These are phyloP conservation scores for Chlorodrepanis virens DNA, from an alignment of 2,113 vertebrate genomes.

Conservation along the genomic window DNA sequence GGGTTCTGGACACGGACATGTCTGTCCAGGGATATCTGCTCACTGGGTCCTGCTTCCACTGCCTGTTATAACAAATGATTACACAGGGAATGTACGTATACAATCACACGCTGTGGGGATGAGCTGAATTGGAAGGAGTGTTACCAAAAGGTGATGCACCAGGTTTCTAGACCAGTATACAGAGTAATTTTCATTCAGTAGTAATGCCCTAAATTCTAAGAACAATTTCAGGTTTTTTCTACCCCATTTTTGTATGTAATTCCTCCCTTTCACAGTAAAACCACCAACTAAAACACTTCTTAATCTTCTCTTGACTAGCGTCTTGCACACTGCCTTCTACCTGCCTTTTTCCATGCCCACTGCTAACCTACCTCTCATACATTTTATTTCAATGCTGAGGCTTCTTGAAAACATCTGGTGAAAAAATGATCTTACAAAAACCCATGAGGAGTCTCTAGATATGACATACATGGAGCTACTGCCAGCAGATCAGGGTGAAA, in stretches of 20 bases:
- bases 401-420: not conserved
- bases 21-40: not conserved
- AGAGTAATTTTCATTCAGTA: not conserved
- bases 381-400: not conserved
- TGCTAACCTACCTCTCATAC: not conserved
- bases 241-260: not conserved
- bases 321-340: not conserved
- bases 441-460: not conserved
- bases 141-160: not conserved
- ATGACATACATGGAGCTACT: not conserved
- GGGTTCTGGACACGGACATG: not conserved
- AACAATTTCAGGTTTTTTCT: not conserved
- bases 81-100: not conserved
- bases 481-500: not conserved
- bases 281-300: not conserved
- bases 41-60: not conserved
- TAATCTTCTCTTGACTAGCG: not conserved
- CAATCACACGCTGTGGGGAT: not conserved
- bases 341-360: not conserved
- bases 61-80: not conserved
- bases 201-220: constrained; percentile 18
- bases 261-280: not conserved
- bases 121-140: not conserved
- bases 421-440: not conserved
- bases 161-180: not conserved